Conservation (phyloP, 2,113 vertebrate species). For the Ictalurus punctatus region DNA sequence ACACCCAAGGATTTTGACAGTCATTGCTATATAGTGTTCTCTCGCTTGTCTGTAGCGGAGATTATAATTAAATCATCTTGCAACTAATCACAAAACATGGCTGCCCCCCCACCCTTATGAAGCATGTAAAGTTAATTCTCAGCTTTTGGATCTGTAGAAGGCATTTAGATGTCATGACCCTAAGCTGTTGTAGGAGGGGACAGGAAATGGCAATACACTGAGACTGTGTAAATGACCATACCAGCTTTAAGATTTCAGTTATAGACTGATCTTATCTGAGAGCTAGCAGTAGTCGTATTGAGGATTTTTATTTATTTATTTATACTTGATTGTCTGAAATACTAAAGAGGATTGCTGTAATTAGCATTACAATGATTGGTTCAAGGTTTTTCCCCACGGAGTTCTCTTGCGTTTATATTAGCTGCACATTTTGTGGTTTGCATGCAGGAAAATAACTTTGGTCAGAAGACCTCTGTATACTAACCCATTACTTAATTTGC, state of each 20-base stretch:
- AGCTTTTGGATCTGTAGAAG: slow-evolving; percentile 15
- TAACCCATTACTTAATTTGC: background rate
- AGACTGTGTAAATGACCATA: slow-evolving; percentile 31
- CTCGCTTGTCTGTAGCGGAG: background rate
- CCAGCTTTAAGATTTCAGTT: slow-evolving; percentile 10
- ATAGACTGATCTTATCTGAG: slow-evolving; percentile 19
- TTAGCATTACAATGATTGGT: background rate
- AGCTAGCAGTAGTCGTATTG: background rate
- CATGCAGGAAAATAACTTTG: background rate
- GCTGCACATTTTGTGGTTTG: background rate
- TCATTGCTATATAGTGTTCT: background rate
- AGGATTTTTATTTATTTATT: background rate
- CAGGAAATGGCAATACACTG: slow-evolving; percentile 51
- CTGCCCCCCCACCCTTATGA: no score
- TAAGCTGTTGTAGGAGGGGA: slow-evolving; percentile 39
- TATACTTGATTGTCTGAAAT: background rate
- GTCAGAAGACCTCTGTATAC: background rate
- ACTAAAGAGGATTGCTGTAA: background rate
- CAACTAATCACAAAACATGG: background rate
- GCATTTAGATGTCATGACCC: slow-evolving; percentile 46
- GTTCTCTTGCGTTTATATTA: background rate
- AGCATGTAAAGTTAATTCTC: background rate
- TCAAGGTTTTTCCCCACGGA: background rate
- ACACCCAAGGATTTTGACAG: slow-evolving; percentile 5
- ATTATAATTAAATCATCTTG: background rate